Evolutionary conservation across 2,113 vertebrate genomes (phyloP), one percentile per base, ranked within the genome.

Genomic region (Australoheros scitulus): DNA sequence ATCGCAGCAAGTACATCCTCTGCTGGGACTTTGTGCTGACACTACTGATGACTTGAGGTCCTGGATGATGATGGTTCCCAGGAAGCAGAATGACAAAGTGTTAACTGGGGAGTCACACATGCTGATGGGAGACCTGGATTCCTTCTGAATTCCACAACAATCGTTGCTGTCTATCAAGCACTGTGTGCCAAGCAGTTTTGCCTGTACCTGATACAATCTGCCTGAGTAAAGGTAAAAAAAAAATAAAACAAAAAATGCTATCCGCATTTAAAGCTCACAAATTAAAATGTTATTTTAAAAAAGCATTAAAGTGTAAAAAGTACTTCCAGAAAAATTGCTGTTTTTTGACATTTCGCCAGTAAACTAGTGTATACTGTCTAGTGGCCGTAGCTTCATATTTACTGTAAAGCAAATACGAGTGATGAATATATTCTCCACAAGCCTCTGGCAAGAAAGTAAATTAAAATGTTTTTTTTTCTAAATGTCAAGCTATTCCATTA

Each of bases 351-450:
- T 72, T 52, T 72, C 43, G 29, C 41, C 18, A 15, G 2, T 20
- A 50, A 24, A 6, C 0, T 43, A 0, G 24, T 1, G 4, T 55
- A 24, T 5, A 55, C 0, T 1, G 18, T 55, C 26, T 55, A n/a
- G 2, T 0, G 47, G 0, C 26, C 32, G 26, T 14, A 34, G 26
- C 26, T 32, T 72, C 26, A 55, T 0, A 55, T 72, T 34, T 72
- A 26, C 1, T 8, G 26, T 34, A 72, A 72, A 32, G 47, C 47
- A 72, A 72, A 72, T 72, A 1, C 0, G 0, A 72, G 0, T 20
- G 29, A 43, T 52, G 43, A 32, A 55, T 32, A 72, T 55, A 55
- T 72, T 72, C 47, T 55, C 47, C 26, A 52, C 15, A 72, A 26
- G 41, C 17, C 6, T 2, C 6, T 32, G 47, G 47, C 47, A 8